Conservation (phyloP, 2,113 vertebrate genomes). For the Ictidomys tridecemlineatus region DNA sequence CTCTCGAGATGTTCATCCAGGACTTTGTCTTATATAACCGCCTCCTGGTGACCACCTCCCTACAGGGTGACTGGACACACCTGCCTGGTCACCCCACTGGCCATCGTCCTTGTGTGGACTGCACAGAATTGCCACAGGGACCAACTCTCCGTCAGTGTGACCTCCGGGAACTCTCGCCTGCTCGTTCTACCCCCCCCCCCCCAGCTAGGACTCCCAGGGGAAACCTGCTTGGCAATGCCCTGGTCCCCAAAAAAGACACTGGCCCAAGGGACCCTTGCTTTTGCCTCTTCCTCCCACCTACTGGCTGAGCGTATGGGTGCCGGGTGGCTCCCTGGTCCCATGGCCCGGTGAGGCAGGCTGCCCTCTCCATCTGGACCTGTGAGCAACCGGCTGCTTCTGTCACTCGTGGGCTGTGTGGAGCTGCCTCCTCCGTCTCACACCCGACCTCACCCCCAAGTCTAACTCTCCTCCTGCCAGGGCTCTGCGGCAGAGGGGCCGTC, state of each 20-base stretch:
- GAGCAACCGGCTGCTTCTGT: neutral
- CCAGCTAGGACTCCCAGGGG: neutral
- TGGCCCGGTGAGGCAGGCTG: neutral
- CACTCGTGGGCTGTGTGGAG: neutral
- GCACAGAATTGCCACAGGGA: neutral
- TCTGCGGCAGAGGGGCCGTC: neutral
- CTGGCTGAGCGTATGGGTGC: neutral
- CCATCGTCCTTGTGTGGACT: no score
- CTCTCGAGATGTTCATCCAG: neutral
- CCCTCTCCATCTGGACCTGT: neutral
- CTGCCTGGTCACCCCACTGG: no score
- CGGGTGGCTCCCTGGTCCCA: neutral
- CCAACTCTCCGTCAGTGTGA: no score
- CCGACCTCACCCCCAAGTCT: neutral
- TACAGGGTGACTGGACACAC: fast-evolving
- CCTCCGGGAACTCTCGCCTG: fast-evolving
- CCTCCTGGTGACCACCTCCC: neutral
- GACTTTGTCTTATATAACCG: neutral
- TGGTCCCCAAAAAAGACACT: neutral
- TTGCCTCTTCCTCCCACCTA: neutral
- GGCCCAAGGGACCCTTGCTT: neutral
- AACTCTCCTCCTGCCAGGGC: neutral
- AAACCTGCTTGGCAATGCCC: neutral
- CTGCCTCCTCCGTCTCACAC: neutral
- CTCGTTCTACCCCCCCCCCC: neutral